Evolutionary conservation across 1,140 invertebrate species (phyloP), one percentile per base, ranked within the genome.

Genomic region (Magallana ariakensis): DNA sequence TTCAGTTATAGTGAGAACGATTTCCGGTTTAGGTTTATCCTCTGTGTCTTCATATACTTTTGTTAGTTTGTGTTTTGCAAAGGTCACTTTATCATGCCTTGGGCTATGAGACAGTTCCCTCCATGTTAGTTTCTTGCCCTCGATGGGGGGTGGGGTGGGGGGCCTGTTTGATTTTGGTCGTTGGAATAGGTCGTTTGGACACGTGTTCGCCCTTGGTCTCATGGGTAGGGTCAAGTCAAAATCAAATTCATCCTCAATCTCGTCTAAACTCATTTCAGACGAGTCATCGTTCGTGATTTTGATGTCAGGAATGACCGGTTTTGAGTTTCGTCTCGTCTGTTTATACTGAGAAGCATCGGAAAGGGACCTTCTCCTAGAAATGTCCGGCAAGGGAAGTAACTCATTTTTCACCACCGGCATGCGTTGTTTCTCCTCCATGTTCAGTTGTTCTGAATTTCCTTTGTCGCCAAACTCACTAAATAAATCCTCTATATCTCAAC

Each of bases 141-240:
- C 82, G 11, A 60, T 56, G 16, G 82, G 82, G 15, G 82, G 82
- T 13, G 82, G 82, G 57, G 82, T 84, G 8, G 82, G 82, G 3
- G 82, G 82, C 33, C 82, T 58, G 19, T 19, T 33, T 26, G 82
- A 57, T 84, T 56, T 57, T n/a, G 54, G 54, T 57, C 82, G 82
- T 57, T 84, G 54, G 22, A 84, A 84, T 8, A 84, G 82, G 16
- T 57, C 54, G 54, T 84, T 60, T 3, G 82, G 82, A 22, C 82
- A 84, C 1, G 82, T 84, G 57, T 84, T 84, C 9, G 82, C 82
- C 82, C 82, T 84, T 33, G 82, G 82, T 84, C 82, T 84, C 22
- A 84, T 58, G 8, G 82, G 82, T 22, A 57, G 15, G 15, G 80
- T 82, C 6, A 82, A 82, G 15, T 82, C 46, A 55, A 82, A n/a